Conservation (phyloP, 1,140 invertebrate species). For the Polypedilum pembai region DNA sequence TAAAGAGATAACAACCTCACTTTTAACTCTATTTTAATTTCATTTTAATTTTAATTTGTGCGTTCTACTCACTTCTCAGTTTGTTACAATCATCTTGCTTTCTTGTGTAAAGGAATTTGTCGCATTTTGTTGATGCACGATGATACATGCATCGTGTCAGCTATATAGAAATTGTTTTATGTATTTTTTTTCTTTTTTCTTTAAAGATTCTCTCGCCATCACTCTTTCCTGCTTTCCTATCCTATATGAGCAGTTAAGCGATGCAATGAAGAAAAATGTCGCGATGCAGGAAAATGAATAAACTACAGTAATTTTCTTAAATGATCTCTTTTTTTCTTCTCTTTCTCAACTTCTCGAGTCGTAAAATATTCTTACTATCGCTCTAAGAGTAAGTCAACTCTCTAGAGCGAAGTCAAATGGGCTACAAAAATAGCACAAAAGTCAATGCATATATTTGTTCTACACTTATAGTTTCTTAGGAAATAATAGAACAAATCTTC, state of each 20-base stretch:
- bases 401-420: slow-evolving; percentile 1
- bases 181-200: background rate
- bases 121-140: slow-evolving; percentile 9
- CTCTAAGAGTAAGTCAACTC: background rate
- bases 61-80: background rate
- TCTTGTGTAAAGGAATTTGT: background rate
- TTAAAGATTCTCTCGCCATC: background rate
- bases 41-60: slow-evolving; percentile 14
- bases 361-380: too few species aligned
- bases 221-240: too few species aligned
- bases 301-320: background rate
- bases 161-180: background rate
- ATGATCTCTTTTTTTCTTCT: too few species aligned
- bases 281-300: background rate
- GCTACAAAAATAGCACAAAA: slow-evolving; percentile 9
- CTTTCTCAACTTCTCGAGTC: too few species aligned
- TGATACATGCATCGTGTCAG: slow-evolving; percentile 6
- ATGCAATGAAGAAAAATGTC: background rate
- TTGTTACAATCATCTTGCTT: background rate
- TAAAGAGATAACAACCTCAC: background rate
- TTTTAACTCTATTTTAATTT: slow-evolving; percentile 20
- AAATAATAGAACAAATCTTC: too few species aligned
- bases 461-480: too few species aligned
- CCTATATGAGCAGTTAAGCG: too few species aligned
- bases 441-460: background rate